Base-by-base conservation (phyloP, 2,888 invertebrate genomes). In the Hypomecis punctinalis region DNA sequence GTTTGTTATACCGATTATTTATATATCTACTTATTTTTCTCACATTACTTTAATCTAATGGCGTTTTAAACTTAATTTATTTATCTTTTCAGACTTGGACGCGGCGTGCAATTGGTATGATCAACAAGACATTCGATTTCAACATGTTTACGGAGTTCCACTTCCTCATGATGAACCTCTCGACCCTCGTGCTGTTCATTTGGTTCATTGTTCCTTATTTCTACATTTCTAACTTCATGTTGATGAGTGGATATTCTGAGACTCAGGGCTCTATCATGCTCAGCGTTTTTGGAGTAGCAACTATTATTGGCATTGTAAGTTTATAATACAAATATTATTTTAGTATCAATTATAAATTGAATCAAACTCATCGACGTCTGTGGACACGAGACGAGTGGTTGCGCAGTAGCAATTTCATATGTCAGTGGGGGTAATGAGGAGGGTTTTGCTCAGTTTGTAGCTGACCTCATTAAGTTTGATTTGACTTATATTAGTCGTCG, bases 171-270 rank as follows among this genome's bases (percentile, higher is more conserved):
- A 96, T 98, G 93, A 97, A 97, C 67, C 80, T 98, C 10, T 97
- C 98, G n/a, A 98, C 98, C 63, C 94, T 98, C 73, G 94, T 98
- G 64, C 94, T 99, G 58, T 99, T 98, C 89, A 96, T 96, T 78
- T 98, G 98, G 97, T 97, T 97, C 86, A 98, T 99, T 80, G 97
- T 99, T 67, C 98, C 98, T 45, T 99, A 99, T 89, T 97, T 99
- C 84, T 99, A 98, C 89, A 94, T 98, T 70, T 96, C 97, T 42
- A 97, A 97, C 77, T 96, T 97, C 82, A 96, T 97, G 91, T 92
- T 93, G 42, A 81, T 79, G 69, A 85, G 77, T 60, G 94, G 95
- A 8, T 94, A 95, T 74, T 94, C 95, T 2, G 96, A 96, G 75
- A 91, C 94, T 0, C 94, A 96, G 57, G 96, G 96, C 7, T 96